Base-by-base conservation (phyloP, 1,140 invertebrate species). In the Macrobrachium nipponense region DNA sequence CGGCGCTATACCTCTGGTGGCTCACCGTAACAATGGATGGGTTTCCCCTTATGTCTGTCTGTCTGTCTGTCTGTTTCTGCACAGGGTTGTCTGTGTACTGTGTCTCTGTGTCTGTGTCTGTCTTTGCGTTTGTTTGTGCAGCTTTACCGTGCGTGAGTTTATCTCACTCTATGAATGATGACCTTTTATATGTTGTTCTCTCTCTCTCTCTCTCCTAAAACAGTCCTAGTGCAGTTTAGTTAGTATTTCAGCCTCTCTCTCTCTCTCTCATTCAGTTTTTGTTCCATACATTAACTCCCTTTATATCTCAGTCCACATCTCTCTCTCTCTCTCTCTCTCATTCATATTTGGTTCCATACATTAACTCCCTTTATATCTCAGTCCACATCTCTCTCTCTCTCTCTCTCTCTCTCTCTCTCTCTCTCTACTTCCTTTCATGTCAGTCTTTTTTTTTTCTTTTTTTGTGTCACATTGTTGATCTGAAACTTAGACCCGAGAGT, bases 291-390 rank as follows among this genome's bases (percentile, higher is more conserved):
- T 36, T 36, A 36, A 36, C 27, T 36, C n/a, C n/a, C 27, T 36
- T 36, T 36, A 36, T 4, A 36, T 36, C 4, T 36, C 27, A 36
- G 27, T 36, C 27, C 27, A 36, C 27, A 1, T 82, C 80, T 58
- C 20, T 82, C 80, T 82, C 68, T 73, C 68, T 73, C 43, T 82
- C 68, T 73, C 68, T 70, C 80, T 82, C 20, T 78, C 23, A 8
- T 59, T 78, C 76, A 36, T 36, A 4, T 4, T 36, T 36, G 27
- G n/a, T n/a, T 36, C 27, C 27, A 36, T 36, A 36, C 27, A 36
- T 36, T 36, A 36, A 36, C 27, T 36, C n/a, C n/a, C 27, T 36
- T 36, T 36, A 36, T 4, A 36, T 36, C 4, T 36, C 27, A 36
- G 27, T 36, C 27, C 27, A 36, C 27, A 1, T 36, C 23, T 27